These are phyloP conservation scores for Dipodomys stephensi DNA, from an alignment of 2,113 vertebrate genomes.

Conservation along the genomic window DNA sequence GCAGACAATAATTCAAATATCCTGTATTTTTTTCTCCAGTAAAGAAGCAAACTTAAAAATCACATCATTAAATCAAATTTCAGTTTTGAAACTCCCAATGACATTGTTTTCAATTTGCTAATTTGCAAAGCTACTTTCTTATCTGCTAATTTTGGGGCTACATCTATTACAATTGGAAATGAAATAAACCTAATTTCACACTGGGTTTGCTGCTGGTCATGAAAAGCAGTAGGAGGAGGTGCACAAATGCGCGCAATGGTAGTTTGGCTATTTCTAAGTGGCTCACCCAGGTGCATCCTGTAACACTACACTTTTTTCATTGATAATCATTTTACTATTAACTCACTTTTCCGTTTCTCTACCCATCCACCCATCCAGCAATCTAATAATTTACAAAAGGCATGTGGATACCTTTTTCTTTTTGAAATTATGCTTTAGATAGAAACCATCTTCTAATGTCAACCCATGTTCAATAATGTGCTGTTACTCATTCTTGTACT, in stretches of 20 bases:
- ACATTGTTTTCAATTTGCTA: constrained; percentile 4
- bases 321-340: constrained; percentile 43
- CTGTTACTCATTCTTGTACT: not conserved
- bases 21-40: not conserved
- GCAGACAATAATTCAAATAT: constrained; percentile 36
- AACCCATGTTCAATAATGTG: too few species aligned
- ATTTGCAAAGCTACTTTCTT: constrained; percentile 61
- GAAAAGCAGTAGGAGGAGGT: constrained; percentile 43
- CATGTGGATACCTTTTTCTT: not conserved
- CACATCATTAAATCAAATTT: not conserved
- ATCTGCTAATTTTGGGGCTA: constrained; percentile 58
- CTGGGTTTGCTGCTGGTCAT: not conserved
- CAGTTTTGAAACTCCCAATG: not conserved
- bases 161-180: constrained; percentile 49
- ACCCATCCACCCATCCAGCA: not conserved
- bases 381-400: not conserved
- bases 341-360: not conserved
- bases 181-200: constrained; percentile 47
- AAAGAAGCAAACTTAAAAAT: constrained; percentile 58
- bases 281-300: constrained; percentile 65
- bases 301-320: constrained; percentile 75
- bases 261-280: not conserved
- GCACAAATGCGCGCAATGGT: not conserved
- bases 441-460: not conserved
- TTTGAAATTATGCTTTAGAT: not conserved